Percentiles rank a stretch among this genome's conserved stretches.
Conservation (phyloP, 2,797 vertebrate species). For the Bovichtus diacanthus region DNA sequence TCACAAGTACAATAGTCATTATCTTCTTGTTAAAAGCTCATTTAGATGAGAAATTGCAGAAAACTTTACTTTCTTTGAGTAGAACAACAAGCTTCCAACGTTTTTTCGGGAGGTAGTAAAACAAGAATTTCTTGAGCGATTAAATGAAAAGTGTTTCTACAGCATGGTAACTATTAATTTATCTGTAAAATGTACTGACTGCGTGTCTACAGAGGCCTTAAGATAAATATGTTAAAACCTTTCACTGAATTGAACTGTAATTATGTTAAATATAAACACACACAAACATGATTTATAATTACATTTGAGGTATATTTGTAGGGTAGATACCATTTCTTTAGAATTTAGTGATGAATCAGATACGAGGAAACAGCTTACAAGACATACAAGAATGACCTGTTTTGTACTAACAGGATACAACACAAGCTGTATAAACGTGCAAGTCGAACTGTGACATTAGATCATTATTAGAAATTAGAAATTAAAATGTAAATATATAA, state of each 20-base stretch:
- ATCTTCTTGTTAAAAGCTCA: neutral
- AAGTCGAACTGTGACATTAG: neutral
- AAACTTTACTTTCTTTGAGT: neutral
- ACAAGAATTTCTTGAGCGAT: no score
- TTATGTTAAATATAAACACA: neutral
- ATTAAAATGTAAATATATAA: neutral
- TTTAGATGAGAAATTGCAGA: neutral
- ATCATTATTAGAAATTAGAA: neutral
- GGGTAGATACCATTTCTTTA: neutral
- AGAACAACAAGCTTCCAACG: no score
- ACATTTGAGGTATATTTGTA: no score
- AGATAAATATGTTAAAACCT: neutral
- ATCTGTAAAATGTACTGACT: neutral
- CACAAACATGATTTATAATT: constrained; percentile 1
- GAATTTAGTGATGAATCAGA: neutral
- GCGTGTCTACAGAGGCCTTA: neutral
- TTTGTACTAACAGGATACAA: neutral
- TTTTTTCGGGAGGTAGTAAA: no score
- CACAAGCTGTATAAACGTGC: neutral
- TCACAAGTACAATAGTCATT: neutral
- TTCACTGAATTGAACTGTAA: neutral
- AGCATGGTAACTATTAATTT: neutral
- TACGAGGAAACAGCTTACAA: neutral
- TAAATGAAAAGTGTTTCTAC: neutral
- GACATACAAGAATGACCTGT: neutral